phyloP scores from a whole-genome alignment of 1,140 invertebrate species.

The Orchestia grillus region DNA sequence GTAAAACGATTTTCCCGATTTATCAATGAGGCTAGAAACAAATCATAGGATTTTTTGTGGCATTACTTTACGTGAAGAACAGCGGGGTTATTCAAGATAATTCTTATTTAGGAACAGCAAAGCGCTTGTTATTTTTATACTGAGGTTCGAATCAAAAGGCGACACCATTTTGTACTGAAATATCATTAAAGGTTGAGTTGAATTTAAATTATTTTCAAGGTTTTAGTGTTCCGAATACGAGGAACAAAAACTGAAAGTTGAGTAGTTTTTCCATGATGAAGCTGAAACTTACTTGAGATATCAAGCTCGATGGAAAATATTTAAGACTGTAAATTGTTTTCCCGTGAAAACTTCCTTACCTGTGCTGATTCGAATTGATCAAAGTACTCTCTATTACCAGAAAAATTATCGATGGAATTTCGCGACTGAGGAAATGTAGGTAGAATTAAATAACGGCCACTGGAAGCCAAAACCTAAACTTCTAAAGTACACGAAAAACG shows the following conservation, averaged over 20 bases:
- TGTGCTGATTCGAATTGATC: too few relatives aligned
- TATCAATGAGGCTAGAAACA: neutral
- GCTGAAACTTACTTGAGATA: too few relatives aligned
- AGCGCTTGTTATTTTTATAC: neutral
- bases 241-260: neutral
- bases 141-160: neutral
- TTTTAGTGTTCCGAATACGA: neutral
- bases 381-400: too few relatives aligned
- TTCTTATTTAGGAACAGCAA: neutral
- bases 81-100: neutral
- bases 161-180: neutral
- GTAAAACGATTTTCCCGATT: neutral
- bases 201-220: neutral
- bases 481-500: too few relatives aligned
- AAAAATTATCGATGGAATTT: too few relatives aligned
- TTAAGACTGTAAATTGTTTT: too few relatives aligned
- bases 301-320: too few relatives aligned
- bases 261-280: neutral
- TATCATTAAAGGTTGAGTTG: neutral
- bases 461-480: too few relatives aligned
- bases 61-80: neutral
- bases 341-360: too few relatives aligned
- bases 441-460: too few relatives aligned
- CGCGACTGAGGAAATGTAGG: too few relatives aligned
- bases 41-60: neutral